Evolutionary conservation across 2,888 invertebrate species (phyloP).

Genomic region (Aphidius colemani): DNA sequence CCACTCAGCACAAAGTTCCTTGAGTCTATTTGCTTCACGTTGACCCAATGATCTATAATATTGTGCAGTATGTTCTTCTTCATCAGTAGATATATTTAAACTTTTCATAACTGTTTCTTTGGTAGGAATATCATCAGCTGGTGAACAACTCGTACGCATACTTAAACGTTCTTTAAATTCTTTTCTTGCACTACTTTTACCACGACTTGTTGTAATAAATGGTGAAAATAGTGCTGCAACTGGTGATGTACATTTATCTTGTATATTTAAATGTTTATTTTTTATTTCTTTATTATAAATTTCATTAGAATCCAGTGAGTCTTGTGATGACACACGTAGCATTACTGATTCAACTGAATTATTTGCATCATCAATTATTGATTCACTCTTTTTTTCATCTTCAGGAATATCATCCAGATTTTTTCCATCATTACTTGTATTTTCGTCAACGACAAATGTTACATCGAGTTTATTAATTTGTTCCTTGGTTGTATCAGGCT

Average conservation of each 20-base stretch:
- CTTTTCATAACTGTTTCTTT: constrained; percentile 49
- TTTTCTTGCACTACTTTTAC: constrained; percentile 66
- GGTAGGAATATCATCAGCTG: constrained; percentile 42
- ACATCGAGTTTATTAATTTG: background rate
- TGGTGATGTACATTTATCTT: constrained; percentile 18
- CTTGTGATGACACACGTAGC: constrained; percentile 14
- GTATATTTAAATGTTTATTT: constrained; percentile 4
- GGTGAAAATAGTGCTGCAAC: constrained; percentile 56
- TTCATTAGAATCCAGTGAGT: constrained; percentile 13
- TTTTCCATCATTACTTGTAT: background rate
- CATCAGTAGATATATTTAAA: constrained; percentile 48
- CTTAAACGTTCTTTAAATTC: constrained; percentile 55
- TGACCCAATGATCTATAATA: constrained; percentile 61
- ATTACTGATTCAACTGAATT: constrained; percentile 4
- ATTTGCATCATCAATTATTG: background rate
- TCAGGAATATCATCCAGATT: background rate
- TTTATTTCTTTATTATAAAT: background rate
- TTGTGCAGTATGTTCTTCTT: constrained; percentile 53
- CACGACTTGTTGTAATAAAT: constrained; percentile 66
- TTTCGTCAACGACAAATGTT: background rate
- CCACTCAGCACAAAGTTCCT: constrained; percentile 65
- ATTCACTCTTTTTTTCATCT: background rate
- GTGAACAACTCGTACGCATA: constrained; percentile 23
- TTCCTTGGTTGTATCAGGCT: background rate
- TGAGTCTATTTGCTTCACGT: constrained; percentile 64